Evolutionary conservation across 2,797 vertebrate species (phyloP).

Genomic region (Gymnocypris eckloni): DNA sequence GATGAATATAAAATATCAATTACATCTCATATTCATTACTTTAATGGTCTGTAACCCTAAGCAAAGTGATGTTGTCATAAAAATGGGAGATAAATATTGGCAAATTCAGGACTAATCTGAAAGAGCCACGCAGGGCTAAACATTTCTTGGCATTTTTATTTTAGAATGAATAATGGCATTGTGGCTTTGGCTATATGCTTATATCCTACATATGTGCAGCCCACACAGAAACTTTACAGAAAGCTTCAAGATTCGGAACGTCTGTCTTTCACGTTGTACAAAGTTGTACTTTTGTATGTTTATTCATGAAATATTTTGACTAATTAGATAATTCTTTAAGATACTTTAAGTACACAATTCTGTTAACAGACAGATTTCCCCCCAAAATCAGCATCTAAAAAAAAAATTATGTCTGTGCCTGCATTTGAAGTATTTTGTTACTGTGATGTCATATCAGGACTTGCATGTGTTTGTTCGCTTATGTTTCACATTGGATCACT

Average conservation of each 20-base stretch:
- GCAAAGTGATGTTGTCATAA: conserved; percentile 5
- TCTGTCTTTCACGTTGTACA: background rate
- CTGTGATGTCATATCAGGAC: conserved; percentile 41
- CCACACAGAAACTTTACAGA: conserved; percentile 19
- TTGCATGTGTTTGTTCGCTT: conserved; percentile 31
- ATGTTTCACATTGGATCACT: conserved; percentile 16
- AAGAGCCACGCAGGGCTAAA: conserved; percentile 11
- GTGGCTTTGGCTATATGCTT: conserved; percentile 28
- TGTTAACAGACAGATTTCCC: background rate
- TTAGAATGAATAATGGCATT: conserved; percentile 34
- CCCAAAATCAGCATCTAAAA: background rate
- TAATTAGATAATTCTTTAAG: background rate
- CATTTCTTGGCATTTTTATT: conserved; percentile 21
- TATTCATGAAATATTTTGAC: background rate
- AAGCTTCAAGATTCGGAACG: background rate
- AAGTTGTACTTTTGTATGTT: background rate
- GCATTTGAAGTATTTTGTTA: conserved; percentile 29
- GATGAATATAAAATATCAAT: conserved; percentile 30
- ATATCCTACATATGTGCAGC: conserved; percentile 18
- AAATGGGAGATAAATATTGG: conserved; percentile 12
- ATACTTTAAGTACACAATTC: background rate
- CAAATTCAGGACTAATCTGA: conserved; percentile 26
- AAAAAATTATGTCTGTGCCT: background rate
- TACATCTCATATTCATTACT: conserved; percentile 25
- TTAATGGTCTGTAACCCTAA: conserved; percentile 15